phyloP scores from a whole-genome alignment of 2,797 vertebrate species.

The Sardinella longiceps region DNA sequence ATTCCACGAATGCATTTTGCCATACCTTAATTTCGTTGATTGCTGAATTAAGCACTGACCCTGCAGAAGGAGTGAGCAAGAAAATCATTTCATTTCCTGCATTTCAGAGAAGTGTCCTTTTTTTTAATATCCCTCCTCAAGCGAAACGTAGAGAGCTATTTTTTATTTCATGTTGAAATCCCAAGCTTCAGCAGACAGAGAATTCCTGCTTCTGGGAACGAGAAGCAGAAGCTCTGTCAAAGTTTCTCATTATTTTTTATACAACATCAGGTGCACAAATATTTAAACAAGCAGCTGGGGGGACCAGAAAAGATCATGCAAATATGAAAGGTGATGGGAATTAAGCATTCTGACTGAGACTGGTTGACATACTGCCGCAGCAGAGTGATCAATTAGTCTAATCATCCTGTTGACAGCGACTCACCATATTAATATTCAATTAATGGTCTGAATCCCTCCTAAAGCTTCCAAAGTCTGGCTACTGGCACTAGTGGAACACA shows the following conservation, averaged over 20 bases:
- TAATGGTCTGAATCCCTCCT: slow-evolving; percentile 52
- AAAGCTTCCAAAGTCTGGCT: slow-evolving; percentile 52
- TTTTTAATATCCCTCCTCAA: slow-evolving; percentile 49
- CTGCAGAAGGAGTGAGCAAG: slow-evolving; percentile 61
- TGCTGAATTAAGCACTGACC: slow-evolving; percentile 74
- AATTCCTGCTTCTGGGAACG: not conserved
- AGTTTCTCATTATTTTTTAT: slow-evolving; percentile 41
- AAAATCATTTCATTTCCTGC: slow-evolving; percentile 54
- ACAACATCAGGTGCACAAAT: slow-evolving; percentile 49
- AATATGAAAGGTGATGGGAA: slow-evolving; percentile 43
- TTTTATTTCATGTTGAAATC: not conserved
- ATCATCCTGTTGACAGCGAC: slow-evolving; percentile 51
- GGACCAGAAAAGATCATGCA: slow-evolving; percentile 48
- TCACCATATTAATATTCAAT: slow-evolving; percentile 53
- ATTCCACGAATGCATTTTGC: slow-evolving; percentile 64
- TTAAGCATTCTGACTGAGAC: slow-evolving; percentile 43
- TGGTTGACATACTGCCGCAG: slow-evolving; percentile 45
- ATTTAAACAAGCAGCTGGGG: slow-evolving; percentile 48
- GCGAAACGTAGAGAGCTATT: slow-evolving; percentile 60
- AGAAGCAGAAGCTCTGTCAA: slow-evolving; percentile 17
- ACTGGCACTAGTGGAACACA: slow-evolving; percentile 25
- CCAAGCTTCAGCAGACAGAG: not conserved
- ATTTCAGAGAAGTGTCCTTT: slow-evolving; percentile 50
- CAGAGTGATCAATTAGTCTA: slow-evolving; percentile 53
- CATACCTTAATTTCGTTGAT: slow-evolving; percentile 70